These are phyloP conservation scores for Lamprologus speciosus DNA, from an alignment of 2,113 vertebrate species.

Conservation along the genomic window DNA sequence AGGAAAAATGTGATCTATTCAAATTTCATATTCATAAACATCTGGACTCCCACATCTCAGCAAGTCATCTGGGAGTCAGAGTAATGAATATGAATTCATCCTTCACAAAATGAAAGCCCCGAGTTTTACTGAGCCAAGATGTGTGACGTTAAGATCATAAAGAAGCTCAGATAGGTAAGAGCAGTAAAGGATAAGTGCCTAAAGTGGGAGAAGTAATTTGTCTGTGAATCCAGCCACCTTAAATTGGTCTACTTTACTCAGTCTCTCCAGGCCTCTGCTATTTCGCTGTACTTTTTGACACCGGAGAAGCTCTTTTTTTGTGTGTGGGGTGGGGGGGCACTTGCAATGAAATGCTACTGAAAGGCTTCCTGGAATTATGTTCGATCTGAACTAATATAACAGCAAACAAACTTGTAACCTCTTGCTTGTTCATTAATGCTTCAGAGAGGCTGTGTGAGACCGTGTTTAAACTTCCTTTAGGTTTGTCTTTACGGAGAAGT, in stretches of 20 bases:
- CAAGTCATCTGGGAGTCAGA: slow-evolving; percentile 46
- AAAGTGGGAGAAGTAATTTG: slow-evolving; percentile 31
- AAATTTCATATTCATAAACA: slow-evolving; percentile 68
- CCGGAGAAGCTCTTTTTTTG: background rate
- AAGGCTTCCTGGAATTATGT: background rate
- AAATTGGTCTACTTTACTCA: slow-evolving; percentile 24
- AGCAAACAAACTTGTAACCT: background rate
- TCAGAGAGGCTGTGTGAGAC: background rate
- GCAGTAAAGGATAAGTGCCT: slow-evolving; percentile 8
- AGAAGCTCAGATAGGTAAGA: background rate
- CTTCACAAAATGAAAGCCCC: slow-evolving; percentile 8
- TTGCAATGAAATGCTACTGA: background rate
- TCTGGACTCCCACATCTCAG: slow-evolving; percentile 60
- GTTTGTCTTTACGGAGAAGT: background rate
- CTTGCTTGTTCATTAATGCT: background rate
- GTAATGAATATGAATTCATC: slow-evolving; percentile 51
- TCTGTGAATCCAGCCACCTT: slow-evolving; percentile 6
- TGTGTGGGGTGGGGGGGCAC: background rate
- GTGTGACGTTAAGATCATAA: background rate
- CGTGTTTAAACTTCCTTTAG: background rate
- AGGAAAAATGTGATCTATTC: slow-evolving; percentile 53
- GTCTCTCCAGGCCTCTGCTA: slow-evolving; percentile 3
- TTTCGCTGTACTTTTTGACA: slow-evolving; percentile 8
- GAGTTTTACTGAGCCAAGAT: slow-evolving; percentile 18
- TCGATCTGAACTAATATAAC: background rate